Percentiles rank a stretch among this genome's conserved stretches.
Conservation (phyloP, 2,888 invertebrate genomes). For the Hyppa rectilinea region DNA sequence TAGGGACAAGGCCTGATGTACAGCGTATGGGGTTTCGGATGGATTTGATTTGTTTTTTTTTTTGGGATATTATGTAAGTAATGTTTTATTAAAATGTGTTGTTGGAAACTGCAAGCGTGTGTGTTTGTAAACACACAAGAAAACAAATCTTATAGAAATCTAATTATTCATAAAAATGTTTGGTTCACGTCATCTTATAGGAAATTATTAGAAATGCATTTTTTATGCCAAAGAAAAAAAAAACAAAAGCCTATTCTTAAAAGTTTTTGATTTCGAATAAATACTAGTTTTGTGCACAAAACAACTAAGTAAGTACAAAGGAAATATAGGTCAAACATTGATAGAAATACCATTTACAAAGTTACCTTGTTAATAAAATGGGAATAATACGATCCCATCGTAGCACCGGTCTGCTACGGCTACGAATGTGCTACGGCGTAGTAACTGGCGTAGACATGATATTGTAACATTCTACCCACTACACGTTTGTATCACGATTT, state of each 20-base stretch:
- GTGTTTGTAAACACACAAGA: too few species aligned
- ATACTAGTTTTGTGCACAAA: background rate
- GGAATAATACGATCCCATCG: conserved; percentile 10
- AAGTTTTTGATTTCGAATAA: too few species aligned
- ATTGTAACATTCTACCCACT: background rate
- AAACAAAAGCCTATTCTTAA: background rate
- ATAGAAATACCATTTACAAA: conserved; percentile 2
- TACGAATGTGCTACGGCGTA: conserved; percentile 49
- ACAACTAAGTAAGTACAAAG: background rate
- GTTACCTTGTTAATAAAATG: background rate
- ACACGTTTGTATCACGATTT: background rate
- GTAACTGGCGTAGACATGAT: conserved; percentile 25
- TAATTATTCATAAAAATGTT: background rate
- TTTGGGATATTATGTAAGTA: conserved; percentile 21
- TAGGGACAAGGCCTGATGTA: conserved; percentile 71
- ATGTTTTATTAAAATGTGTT: background rate
- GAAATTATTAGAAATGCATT: background rate
- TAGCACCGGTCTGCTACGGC: conserved; percentile 34
- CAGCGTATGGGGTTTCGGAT: conserved; percentile 50
- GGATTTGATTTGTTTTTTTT: conserved; percentile 53
- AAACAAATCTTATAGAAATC: background rate
- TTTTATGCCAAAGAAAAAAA: background rate
- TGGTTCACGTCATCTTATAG: background rate
- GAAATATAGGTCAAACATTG: conserved; percentile 3
- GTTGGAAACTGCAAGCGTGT: background rate